These are phyloP conservation scores for Agelas oroides DNA, from an alignment of 37 sponge, comb jelly and placozoan genomes.

Conservation along the genomic window DNA sequence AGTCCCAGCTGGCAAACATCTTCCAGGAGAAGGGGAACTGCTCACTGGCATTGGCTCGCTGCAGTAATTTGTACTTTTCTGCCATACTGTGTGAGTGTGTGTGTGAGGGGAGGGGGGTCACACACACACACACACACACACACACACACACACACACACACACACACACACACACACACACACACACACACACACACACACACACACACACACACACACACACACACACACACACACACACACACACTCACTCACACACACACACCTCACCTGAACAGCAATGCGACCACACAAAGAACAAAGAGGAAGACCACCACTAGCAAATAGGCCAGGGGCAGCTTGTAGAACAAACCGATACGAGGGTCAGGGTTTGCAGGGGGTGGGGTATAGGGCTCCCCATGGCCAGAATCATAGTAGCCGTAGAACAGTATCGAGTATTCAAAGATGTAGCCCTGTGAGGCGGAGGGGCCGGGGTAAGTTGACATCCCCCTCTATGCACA, in stretches of 20 bases:
- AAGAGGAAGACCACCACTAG: conserved; percentile 46
- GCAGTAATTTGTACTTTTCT: conserved; percentile 60
- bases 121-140: too few species aligned
- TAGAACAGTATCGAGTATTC: conserved; percentile 87
- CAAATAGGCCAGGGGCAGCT: conserved; percentile 82
- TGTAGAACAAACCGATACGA: conserved; percentile 55
- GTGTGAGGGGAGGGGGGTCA: too few species aligned
- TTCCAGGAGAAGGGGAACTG: conserved; percentile 63
- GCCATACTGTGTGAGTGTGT: conserved; percentile 15
- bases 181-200: too few species aligned
- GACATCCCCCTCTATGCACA: too few species aligned
- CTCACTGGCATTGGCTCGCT: conserved; percentile 45
- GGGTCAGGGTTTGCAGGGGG: conserved; percentile 67
- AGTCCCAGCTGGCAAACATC: conserved; percentile 80
- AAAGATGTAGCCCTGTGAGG: conserved; percentile 67
- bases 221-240: too few species aligned
- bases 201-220: too few species aligned
- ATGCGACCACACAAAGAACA: conserved; percentile 44
- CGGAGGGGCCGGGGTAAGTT: too few species aligned
- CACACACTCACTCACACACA: neutral
- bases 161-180: too few species aligned
- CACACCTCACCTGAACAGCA: conserved; percentile 77
- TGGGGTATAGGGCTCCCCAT: conserved; percentile 59
- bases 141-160: too few species aligned
- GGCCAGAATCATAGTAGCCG: conserved; percentile 85